Base-by-base conservation (phyloP, 2,113 vertebrate genomes). In the Gopherus flavomarginatus region DNA sequence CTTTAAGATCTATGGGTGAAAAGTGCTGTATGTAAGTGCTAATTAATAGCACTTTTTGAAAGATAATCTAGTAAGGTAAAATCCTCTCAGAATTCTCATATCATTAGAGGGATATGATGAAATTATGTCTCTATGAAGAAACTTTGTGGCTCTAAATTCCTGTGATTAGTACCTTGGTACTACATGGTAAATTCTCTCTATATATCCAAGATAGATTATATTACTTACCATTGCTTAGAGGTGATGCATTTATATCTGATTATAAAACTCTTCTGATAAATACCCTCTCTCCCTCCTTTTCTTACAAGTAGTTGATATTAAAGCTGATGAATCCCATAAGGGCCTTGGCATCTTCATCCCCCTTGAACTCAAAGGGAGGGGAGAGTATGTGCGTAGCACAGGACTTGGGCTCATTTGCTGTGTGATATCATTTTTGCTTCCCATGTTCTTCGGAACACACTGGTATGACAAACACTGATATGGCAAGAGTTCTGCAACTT, bases 31-130 rank as follows among this genome's bases (percentile, higher is more conserved):
- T 12, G 8, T 62, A 91, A 88, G 27, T 69, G 84, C 52, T 78
- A 80, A 92, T 90, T 90, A 78, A 86, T 78, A 92, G 56, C 59
- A 89, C n/a, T 90, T 94, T 1, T 82, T 92, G 35, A 90, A 93
- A 91, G 90, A 77, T 44, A 10, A 38, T 72, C 86, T 85, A 85
- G 57, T 85, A 62, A 91, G 62, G 42, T 42, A 44, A 78, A 78
- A 47, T 44, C 42, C 6, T 27, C 47, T 78, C 75, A 78, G 72
- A 72, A 80, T 72, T 57, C 56, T 91, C 35, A n/a, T n/a, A n/a
- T n/a, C n/a, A 85, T 91, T 82, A 88, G 29, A 92, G 38, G 13
- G 24, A 78, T 12, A 56, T 86, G 26, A 86, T 69, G 83, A 92
- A 97, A 94, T 13, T 88, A 79, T 75, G 72, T 95, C 83, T 49